phyloP scores from a whole-genome alignment of 1,140 invertebrate genomes.

The Sycophila sp. region DNA sequence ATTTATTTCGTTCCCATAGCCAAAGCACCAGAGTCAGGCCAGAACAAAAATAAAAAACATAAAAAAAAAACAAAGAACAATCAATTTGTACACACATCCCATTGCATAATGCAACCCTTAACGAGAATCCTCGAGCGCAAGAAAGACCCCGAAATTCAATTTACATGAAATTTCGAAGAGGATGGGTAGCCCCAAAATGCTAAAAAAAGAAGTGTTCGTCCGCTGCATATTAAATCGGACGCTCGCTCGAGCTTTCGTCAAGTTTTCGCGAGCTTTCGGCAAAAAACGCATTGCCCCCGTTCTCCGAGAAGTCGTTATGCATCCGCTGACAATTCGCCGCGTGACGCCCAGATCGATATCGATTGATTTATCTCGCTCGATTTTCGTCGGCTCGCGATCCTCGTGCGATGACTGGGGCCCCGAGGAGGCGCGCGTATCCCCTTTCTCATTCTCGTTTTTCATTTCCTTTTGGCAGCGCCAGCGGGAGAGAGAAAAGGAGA shows the following conservation, averaged over 20 bases:
- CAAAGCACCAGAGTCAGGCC: too few relatives aligned
- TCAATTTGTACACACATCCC: slow-evolving; percentile 23
- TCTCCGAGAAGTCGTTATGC: slow-evolving; percentile 28
- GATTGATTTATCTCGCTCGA: slow-evolving; percentile 59
- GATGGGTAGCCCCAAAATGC: too few relatives aligned
- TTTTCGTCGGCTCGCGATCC: slow-evolving; percentile 35
- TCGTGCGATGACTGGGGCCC: slow-evolving; percentile 35
- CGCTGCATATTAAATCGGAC: background rate
- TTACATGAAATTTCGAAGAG: slow-evolving; percentile 7
- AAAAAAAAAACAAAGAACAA: too few relatives aligned
- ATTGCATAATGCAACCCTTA: background rate
- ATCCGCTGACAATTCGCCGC: slow-evolving; percentile 37
- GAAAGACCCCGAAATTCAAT: slow-evolving; percentile 6
- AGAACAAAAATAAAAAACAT: too few relatives aligned
- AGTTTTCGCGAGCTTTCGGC: slow-evolving; percentile 19
- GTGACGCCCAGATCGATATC: slow-evolving; percentile 56
- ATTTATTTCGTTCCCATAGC: slow-evolving; percentile 26
- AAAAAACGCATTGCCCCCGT: background rate
- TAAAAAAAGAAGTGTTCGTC: background rate
- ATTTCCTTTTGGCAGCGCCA: background rate
- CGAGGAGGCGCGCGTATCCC: slow-evolving; percentile 1
- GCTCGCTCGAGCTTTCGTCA: background rate
- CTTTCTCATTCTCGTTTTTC: slow-evolving; percentile 22
- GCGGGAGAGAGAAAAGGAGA: background rate
- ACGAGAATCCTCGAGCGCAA: background rate